These are phyloP conservation scores for Lasioglossum albipes DNA, from an alignment of 1,140 invertebrate genomes.

Conservation along the genomic window DNA sequence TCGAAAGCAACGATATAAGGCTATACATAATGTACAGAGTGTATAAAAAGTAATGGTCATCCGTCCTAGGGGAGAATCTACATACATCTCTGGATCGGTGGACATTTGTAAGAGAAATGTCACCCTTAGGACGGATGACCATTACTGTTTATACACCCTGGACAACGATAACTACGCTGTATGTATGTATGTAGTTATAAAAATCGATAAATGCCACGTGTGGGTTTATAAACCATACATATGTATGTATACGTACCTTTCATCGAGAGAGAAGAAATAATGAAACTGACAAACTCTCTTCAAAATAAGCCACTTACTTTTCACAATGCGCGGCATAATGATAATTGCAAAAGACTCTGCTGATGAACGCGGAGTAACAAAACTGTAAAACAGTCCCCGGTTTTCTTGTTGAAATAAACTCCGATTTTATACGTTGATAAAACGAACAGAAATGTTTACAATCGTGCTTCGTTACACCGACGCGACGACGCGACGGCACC, in stretches of 20 bases:
- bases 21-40: too few species aligned
- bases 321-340: background rate
- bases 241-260: too few species aligned
- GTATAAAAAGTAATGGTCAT: too few species aligned
- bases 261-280: background rate
- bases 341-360: background rate
- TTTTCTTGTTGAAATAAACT: background rate
- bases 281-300: background rate
- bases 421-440: background rate
- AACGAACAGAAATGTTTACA: background rate
- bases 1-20: background rate
- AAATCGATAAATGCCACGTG: slow-evolving; percentile 2
- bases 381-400: background rate
- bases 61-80: too few species aligned
- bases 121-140: too few species aligned
- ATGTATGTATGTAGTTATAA: background rate
- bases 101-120: too few species aligned
- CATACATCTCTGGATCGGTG: too few species aligned
- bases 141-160: too few species aligned
- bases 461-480: too few species aligned
- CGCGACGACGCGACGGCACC: too few species aligned
- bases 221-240: background rate
- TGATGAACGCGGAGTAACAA: background rate
- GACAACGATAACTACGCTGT: background rate
- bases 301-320: background rate